A percentile compares a stretch with the other conserved stretches of the same genome.
These are phyloP conservation scores for Podarcis siculus DNA, from an alignment of 2,797 vertebrate genomes.

Conservation along the genomic window DNA sequence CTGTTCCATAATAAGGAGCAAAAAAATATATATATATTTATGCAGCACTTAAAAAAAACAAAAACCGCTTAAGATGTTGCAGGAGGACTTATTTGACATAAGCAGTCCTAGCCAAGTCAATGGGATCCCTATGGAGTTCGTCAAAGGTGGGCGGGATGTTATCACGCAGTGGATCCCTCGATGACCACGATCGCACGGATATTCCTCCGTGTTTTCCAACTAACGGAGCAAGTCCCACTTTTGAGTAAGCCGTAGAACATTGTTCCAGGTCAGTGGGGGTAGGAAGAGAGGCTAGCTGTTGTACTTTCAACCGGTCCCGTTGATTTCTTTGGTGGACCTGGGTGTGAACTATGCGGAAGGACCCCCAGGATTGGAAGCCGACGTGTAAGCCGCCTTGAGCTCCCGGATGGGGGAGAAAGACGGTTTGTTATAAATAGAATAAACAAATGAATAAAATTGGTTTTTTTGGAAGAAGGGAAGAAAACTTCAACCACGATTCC, in stretches of 20 bases:
- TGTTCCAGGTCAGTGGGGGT: background rate
- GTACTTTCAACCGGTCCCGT: background rate
- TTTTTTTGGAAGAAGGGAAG: fast-evolving
- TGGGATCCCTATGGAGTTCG: too few relatives aligned
- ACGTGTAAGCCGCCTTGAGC: background rate
- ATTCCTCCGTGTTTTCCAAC: too few relatives aligned
- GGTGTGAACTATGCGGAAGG: background rate
- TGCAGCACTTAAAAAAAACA: too few relatives aligned
- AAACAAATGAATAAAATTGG: too few relatives aligned
- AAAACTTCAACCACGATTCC: too few relatives aligned
- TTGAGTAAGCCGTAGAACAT: background rate
- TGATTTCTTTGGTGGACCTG: background rate
- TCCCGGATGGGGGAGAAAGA: background rate
- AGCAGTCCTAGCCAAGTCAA: background rate
- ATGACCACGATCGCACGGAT: too few relatives aligned
- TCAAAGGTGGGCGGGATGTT: too few relatives aligned
- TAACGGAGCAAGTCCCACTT: too few relatives aligned
- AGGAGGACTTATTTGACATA: background rate
- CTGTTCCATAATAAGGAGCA: too few relatives aligned
- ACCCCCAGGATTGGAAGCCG: background rate
- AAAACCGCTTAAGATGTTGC: too few relatives aligned
- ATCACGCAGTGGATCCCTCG: background rate
- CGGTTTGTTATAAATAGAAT: background rate
- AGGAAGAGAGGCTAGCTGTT: background rate
- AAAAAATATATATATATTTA: too few relatives aligned